Conservation (phyloP, 2,113 vertebrate genomes). For the Pelusios castaneus region DNA sequence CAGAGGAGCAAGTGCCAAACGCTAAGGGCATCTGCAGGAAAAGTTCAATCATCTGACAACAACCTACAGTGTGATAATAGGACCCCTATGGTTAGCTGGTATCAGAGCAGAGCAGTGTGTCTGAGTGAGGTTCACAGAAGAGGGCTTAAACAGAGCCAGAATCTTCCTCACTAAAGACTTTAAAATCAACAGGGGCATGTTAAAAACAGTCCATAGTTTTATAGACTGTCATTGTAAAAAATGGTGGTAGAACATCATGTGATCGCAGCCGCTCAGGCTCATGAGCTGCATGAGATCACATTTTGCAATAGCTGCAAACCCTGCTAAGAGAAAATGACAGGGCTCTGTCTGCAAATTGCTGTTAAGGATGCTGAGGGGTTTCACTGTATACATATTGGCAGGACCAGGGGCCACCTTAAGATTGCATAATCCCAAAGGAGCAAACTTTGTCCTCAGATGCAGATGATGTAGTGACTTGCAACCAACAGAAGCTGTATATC, state of each 20-base stretch:
- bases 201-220: slow-evolving; percentile 59
- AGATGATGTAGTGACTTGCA: slow-evolving; percentile 20
- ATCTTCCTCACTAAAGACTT: not conserved
- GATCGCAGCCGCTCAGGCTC: slow-evolving; percentile 39
- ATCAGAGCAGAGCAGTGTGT: too few relatives aligned
- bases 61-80: not conserved
- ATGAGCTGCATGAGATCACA: not conserved
- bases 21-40: not conserved
- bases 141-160: not conserved
- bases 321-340: slow-evolving; percentile 41
- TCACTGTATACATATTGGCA: slow-evolving; percentile 41
- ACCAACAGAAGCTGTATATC: slow-evolving; percentile 17
- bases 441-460: not conserved
- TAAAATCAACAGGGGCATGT: slow-evolving; percentile 56
- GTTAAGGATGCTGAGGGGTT: slow-evolving; percentile 33
- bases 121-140: not conserved
- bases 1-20: slow-evolving; percentile 1
- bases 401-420: slow-evolving; percentile 26
- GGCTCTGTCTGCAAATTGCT: slow-evolving; percentile 37
- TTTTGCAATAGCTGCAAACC: slow-evolving; percentile 15
- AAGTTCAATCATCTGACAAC: not conserved
- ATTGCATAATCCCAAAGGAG: slow-evolving; percentile 18
- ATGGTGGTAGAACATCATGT: not conserved
- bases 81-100: too few relatives aligned
- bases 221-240: slow-evolving; percentile 26